Conservation (phyloP, 2,113 vertebrate genomes). For the Neotragus pygmaeus region DNA sequence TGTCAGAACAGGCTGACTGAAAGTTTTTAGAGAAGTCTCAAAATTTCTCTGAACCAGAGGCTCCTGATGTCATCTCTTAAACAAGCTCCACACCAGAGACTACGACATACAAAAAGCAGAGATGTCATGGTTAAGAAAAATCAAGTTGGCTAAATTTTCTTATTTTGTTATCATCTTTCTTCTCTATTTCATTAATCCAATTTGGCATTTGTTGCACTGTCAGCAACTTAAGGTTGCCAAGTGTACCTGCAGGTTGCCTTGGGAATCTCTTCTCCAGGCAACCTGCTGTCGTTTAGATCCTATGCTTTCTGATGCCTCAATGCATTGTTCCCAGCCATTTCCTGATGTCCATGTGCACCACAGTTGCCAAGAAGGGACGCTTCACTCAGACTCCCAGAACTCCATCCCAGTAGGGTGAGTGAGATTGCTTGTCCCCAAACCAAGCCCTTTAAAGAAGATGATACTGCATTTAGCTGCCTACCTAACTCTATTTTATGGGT, state of each 20-base stretch:
- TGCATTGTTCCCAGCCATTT: background rate
- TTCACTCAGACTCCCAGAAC: background rate
- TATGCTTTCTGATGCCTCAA: background rate
- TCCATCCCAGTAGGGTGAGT: background rate
- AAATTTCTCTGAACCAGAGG: background rate
- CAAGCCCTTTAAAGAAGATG: background rate
- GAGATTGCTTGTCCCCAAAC: background rate
- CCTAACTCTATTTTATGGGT: background rate
- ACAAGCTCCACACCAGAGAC: background rate
- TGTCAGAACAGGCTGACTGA: background rate
- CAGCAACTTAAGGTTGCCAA: background rate
- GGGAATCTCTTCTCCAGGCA: background rate
- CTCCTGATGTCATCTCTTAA: background rate
- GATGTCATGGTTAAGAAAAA: background rate
- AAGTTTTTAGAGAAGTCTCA: background rate
- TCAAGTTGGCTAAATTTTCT: background rate
- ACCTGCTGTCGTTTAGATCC: background rate
- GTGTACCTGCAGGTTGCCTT: background rate
- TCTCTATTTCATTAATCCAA: background rate
- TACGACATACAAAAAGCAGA: background rate
- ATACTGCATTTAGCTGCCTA: no score
- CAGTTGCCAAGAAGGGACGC: background rate
- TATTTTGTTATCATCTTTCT: background rate
- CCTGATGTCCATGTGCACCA: rapidly evolving
- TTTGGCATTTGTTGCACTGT: background rate